Conservation (phyloP, 2,797 vertebrate species). For the Acanthurus leucopareius region DNA sequence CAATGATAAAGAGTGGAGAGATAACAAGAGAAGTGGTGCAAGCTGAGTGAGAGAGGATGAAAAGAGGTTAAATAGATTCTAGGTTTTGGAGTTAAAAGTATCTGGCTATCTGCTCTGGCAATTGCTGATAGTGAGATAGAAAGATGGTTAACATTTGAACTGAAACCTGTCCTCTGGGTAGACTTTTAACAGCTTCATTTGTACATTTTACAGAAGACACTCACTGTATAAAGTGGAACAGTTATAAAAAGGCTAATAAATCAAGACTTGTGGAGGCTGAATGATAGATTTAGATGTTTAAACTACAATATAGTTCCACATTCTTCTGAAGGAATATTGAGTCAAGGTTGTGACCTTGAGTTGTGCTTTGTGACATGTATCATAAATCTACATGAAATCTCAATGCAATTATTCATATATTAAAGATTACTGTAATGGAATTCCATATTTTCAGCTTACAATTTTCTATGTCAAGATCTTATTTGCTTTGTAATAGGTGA, state of each 20-base stretch:
- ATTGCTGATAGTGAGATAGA: slow-evolving; percentile 44
- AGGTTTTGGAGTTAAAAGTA: slow-evolving; percentile 48
- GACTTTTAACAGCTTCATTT: slow-evolving; percentile 46
- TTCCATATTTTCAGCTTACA: no score
- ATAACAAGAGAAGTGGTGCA: slow-evolving; percentile 52
- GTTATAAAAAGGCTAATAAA: slow-evolving; percentile 39
- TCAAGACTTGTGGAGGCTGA: slow-evolving; percentile 17
- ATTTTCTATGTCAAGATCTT: no score
- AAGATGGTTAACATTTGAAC: slow-evolving; percentile 45
- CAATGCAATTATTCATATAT: neutral
- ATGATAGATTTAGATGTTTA: slow-evolving; percentile 12
- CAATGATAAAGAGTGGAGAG: slow-evolving; percentile 39
- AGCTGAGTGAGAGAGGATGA: slow-evolving; percentile 55
- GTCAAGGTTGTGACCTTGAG: slow-evolving; percentile 20
- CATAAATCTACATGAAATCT: neutral
- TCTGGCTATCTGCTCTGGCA: slow-evolving; percentile 31
- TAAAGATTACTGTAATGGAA: no score
- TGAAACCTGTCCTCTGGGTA: slow-evolving; percentile 30
- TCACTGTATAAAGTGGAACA: slow-evolving; percentile 18
- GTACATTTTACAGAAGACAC: slow-evolving; percentile 26
- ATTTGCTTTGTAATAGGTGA: no score
- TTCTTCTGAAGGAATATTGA: slow-evolving; percentile 17
- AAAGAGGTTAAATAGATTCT: slow-evolving; percentile 64
- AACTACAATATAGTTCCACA: slow-evolving; percentile 9
- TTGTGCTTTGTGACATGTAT: neutral